Evolutionary conservation across 92 coral and sea anemone species (phyloP).

Genomic region (Palythoa grandis): DNA sequence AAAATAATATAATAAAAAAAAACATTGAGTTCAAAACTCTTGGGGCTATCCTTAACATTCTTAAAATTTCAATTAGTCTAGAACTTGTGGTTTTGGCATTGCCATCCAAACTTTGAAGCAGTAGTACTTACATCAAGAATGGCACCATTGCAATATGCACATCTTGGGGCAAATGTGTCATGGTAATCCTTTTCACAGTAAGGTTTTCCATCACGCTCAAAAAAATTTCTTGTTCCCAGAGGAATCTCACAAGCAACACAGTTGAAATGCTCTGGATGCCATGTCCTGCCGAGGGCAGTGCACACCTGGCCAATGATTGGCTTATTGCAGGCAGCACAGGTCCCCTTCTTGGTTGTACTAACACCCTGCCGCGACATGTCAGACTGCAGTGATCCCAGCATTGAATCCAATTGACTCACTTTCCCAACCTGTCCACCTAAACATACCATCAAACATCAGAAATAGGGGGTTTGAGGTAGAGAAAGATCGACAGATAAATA

Average conservation of each 20-base stretch:
- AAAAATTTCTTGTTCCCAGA: constrained; percentile 91
- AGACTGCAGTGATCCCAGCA: constrained; percentile 96
- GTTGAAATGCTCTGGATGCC: constrained; percentile 99
- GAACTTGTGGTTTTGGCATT: no score
- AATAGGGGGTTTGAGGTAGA: not conserved
- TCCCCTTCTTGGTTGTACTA: constrained; percentile 97
- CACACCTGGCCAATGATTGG: constrained; percentile 99
- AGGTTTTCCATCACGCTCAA: constrained; percentile 98
- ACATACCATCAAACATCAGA: not conserved
- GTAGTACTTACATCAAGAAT: constrained; percentile 90
- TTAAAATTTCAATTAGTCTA: no score
- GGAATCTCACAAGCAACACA: constrained; percentile 97
- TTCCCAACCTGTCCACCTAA: constrained; percentile 82
- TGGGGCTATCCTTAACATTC: no score
- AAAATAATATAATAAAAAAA: no score
- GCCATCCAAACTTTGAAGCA: no score
- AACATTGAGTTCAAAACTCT: no score
- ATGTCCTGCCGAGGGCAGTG: constrained; percentile 96
- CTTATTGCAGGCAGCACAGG: constrained; percentile 93
- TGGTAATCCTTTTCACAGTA: constrained; percentile 97
- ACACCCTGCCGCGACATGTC: constrained; percentile 99
- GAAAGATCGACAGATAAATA: no score
- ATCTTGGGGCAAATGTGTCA: constrained; percentile 96
- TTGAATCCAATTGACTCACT: constrained; percentile 96
- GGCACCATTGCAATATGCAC: constrained; percentile 97